These are phyloP conservation scores for Hyles euphorbiae DNA, from an alignment of 1,140 invertebrate genomes.

Conservation along the genomic window DNA sequence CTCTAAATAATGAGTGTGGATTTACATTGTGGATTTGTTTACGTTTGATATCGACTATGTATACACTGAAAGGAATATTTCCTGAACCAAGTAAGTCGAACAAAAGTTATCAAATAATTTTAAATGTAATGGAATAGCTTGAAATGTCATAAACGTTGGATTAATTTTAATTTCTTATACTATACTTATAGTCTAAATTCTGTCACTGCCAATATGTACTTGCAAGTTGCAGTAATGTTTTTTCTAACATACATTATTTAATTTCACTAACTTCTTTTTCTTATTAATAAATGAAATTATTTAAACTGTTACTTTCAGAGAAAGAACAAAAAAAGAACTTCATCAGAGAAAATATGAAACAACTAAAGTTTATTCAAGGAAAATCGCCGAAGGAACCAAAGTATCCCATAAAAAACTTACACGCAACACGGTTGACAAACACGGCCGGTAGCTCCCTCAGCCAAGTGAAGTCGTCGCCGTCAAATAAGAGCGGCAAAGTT, in stretches of 20 bases:
- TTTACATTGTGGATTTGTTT: conserved; percentile 43
- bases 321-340: conserved; percentile 76
- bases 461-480: conserved; percentile 59
- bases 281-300: too few species aligned
- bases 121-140: too few species aligned
- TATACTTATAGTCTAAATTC: too few species aligned
- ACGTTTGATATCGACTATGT: conserved; percentile 54
- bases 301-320: conserved; percentile 50
- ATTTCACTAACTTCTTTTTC: too few species aligned
- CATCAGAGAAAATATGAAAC: conserved; percentile 76
- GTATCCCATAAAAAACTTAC: conserved; percentile 41
- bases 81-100: conserved; percentile 75
- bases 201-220: too few species aligned
- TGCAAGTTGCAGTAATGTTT: too few species aligned
- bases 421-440: conserved; percentile 35
- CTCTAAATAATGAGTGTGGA: conserved; percentile 67
- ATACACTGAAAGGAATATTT: conserved; percentile 76
- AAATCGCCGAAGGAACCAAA: conserved; percentile 65
- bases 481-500: conserved; percentile 50
- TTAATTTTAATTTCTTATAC: too few species aligned
- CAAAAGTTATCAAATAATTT: too few species aligned
- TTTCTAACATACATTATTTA: too few species aligned
- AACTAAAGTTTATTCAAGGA: conserved; percentile 74
- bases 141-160: too few species aligned
- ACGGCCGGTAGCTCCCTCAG: conserved; percentile 36